These are phyloP conservation scores for Dusona sp. DNA, from an alignment of 2,888 invertebrate genomes.

Conservation along the genomic window DNA sequence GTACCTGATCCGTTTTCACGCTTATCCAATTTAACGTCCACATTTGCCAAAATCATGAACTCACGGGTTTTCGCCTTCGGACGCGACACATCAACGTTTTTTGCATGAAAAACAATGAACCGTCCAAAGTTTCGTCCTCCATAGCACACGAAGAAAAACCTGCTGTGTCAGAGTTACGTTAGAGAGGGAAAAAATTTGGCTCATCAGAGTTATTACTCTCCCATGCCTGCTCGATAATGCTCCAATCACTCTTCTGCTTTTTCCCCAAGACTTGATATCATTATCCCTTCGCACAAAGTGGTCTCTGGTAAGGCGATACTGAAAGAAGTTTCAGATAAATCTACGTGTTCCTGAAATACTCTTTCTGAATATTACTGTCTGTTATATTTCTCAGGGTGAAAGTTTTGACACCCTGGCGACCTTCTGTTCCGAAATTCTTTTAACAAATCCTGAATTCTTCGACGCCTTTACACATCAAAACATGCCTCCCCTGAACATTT, in stretches of 20 bases:
- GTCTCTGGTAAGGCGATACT: neutral
- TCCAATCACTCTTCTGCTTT: conserved; percentile 5
- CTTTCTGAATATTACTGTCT: neutral
- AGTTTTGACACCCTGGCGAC: neutral
- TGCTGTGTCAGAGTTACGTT: conserved; percentile 6
- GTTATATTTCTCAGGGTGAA: neutral
- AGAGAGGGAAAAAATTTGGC: neutral
- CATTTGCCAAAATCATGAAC: conserved; percentile 20
- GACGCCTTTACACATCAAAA: conserved; percentile 10
- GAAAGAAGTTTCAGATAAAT: neutral
- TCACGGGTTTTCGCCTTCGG: neutral
- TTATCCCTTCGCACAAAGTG: conserved; percentile 1
- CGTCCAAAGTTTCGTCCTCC: conserved; percentile 9
- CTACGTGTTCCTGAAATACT: neutral
- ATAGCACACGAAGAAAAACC: neutral
- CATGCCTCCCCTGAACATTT: neutral
- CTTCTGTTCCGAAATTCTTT: conserved; percentile 24
- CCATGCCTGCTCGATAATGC: conserved; percentile 16
- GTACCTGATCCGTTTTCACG: conserved; percentile 24
- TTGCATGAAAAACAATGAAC: conserved; percentile 15
- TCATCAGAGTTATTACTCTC: conserved; percentile 15
- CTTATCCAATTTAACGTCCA: conserved; percentile 14
- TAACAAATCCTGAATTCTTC: conserved; percentile 39
- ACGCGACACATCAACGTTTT: conserved; percentile 16
- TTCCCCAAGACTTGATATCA: neutral